These are phyloP conservation scores for Taurulus bubalis DNA, from an alignment of 2,113 vertebrate species.

Conservation along the genomic window DNA sequence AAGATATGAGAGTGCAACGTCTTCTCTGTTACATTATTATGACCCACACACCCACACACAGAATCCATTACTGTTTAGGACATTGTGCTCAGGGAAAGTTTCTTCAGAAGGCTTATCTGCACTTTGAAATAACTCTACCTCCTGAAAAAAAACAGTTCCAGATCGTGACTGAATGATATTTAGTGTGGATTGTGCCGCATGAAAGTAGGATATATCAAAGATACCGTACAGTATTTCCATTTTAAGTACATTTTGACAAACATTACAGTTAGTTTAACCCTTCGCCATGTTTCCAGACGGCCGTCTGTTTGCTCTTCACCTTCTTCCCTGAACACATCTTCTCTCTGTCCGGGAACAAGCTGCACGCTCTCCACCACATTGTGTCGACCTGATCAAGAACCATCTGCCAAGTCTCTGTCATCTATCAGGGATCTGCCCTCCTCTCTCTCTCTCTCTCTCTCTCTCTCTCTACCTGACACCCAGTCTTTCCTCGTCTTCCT, in stretches of 20 bases:
- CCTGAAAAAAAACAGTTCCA: conserved; percentile 1
- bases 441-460: conserved; percentile 2
- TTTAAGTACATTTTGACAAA: background rate
- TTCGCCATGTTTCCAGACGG: too few species aligned
- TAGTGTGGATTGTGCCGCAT: background rate
- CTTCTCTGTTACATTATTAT: background rate
- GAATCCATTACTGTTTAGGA: conserved; percentile 9
- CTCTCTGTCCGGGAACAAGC: conserved; percentile 17
- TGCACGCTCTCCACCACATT: conserved; percentile 41
- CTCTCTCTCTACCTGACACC: conserved; percentile 9
- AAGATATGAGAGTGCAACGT: background rate
- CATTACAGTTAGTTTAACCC: too few species aligned
- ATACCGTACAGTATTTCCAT: background rate
- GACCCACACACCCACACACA: background rate
- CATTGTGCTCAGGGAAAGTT: background rate
- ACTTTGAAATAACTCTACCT: conserved; percentile 4
- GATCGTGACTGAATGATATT: background rate
- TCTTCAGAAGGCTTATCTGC: background rate
- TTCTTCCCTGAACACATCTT: background rate
- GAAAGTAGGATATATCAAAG: background rate
- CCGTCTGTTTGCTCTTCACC: conserved; percentile 6
- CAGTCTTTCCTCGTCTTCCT: conserved; percentile 13
- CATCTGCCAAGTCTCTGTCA: conserved; percentile 54
- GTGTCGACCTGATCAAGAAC: conserved; percentile 53
- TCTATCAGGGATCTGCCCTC: conserved; percentile 54